These are phyloP conservation scores for Cichladusa arquata DNA, from an alignment of 2,113 vertebrate genomes.

Conservation along the genomic window DNA sequence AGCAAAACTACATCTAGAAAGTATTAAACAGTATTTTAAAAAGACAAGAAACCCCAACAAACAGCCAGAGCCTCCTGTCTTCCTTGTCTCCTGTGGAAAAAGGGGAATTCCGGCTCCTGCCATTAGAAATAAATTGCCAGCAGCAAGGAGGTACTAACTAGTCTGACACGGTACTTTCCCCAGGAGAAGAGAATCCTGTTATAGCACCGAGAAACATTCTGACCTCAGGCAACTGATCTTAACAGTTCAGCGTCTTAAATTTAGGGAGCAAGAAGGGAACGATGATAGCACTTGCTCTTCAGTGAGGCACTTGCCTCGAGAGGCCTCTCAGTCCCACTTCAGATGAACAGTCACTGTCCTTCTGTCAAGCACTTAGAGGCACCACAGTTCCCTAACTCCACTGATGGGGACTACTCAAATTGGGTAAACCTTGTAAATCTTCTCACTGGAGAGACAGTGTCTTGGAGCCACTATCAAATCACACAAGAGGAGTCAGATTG, in stretches of 20 bases:
- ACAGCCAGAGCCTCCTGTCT: background rate
- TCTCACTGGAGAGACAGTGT: background rate
- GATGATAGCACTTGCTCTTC: background rate
- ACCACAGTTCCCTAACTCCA: background rate
- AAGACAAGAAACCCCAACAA: background rate
- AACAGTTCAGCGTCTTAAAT: slow-evolving; percentile 34
- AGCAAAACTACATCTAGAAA: background rate
- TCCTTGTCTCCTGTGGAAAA: background rate
- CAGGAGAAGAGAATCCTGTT: slow-evolving; percentile 38
- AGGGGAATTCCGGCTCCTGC: slow-evolving; percentile 55
- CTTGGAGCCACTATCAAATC: background rate
- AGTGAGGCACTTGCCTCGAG: background rate
- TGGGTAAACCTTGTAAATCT: background rate
- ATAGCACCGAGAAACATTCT: slow-evolving; percentile 24
- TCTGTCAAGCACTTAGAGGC: background rate
- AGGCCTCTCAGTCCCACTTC: slow-evolving; percentile 1
- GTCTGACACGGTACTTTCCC: slow-evolving; percentile 62
- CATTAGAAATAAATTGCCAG: slow-evolving; percentile 29
- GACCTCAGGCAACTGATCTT: slow-evolving; percentile 45
- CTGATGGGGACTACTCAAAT: background rate
- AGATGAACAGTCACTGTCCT: background rate
- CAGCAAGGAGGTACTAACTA: slow-evolving; percentile 47
- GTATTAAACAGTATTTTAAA: background rate
- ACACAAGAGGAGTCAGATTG: background rate
- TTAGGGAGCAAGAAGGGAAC: background rate